These are phyloP conservation scores for Echinometra lucunter DNA, from an alignment of 53 echinoderm and acorn worm genomes.

Conservation along the genomic window DNA sequence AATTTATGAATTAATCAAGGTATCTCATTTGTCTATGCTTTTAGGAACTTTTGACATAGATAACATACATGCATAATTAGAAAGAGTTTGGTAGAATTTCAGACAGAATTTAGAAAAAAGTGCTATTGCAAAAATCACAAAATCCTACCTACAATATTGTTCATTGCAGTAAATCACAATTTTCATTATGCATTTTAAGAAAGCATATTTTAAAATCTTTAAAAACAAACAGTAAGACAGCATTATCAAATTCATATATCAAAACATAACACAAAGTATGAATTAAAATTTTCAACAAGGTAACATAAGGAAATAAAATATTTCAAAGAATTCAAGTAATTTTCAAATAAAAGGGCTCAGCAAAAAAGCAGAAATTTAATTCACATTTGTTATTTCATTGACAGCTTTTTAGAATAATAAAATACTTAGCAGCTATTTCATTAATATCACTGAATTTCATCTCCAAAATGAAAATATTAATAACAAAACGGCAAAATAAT, in stretches of 20 bases:
- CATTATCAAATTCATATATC: neutral
- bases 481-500: too few relatives aligned
- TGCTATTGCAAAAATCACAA: constrained; percentile 41
- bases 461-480: too few relatives aligned
- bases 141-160: neutral
- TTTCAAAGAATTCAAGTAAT: too few relatives aligned
- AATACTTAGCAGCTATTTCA: too few relatives aligned
- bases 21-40: neutral
- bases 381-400: too few relatives aligned
- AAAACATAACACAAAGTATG: neutral
- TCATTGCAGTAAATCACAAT: constrained; percentile 9
- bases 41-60: neutral
- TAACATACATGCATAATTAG: neutral
- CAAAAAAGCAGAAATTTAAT: too few relatives aligned
- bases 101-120: constrained; percentile 4
- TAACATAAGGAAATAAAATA: too few relatives aligned
- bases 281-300: too few relatives aligned
- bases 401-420: too few relatives aligned
- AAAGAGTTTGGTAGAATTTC: constrained; percentile 63
- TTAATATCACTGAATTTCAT: too few relatives aligned
- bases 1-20: constrained; percentile 14
- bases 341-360: too few relatives aligned
- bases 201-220: neutral
- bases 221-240: neutral
- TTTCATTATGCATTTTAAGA: neutral